Evolutionary conservation across 1,140 invertebrate species (phyloP).

Genomic region (Philotrypesis tridentata): DNA sequence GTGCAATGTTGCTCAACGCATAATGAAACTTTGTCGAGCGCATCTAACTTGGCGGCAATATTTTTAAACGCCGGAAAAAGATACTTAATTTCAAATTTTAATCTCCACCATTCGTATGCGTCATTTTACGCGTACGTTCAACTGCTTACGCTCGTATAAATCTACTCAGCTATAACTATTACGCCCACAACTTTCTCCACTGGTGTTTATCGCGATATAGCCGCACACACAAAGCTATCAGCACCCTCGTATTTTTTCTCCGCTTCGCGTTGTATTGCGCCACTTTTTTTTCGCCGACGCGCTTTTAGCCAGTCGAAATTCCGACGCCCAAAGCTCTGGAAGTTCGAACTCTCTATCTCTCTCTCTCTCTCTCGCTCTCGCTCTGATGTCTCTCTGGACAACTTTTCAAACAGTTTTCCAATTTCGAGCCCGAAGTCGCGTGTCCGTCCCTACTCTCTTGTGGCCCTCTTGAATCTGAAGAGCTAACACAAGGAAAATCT

Average conservation of each 20-base stretch:
- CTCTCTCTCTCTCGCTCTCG: too few relatives aligned
- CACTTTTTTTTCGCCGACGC: background rate
- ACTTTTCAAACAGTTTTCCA: slow-evolving; percentile 30
- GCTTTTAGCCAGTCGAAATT: background rate
- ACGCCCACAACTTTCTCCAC: too few relatives aligned
- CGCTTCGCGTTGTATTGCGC: background rate
- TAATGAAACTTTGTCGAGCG: background rate
- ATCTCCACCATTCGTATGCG: background rate
- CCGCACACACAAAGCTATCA: background rate
- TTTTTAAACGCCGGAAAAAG: background rate
- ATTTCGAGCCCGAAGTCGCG: background rate
- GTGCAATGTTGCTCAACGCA: too few relatives aligned
- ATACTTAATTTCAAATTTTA: slow-evolving; percentile 23
- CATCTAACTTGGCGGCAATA: background rate
- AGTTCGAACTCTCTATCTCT: too few relatives aligned
- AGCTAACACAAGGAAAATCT: background rate
- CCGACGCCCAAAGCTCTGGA: background rate
- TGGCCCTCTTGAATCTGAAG: background rate
- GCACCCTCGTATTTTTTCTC: background rate
- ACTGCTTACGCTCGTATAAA: background rate
- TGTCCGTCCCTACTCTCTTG: background rate
- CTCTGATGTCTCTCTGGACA: background rate
- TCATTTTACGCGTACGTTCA: background rate
- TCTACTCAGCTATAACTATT: too few relatives aligned
- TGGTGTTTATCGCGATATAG: background rate